A percentile compares a stretch with the other conserved stretches of the same genome.
Evolutionary conservation across 2,113 vertebrate genomes (phyloP).

Genomic region (Himantopus leucocephalus): DNA sequence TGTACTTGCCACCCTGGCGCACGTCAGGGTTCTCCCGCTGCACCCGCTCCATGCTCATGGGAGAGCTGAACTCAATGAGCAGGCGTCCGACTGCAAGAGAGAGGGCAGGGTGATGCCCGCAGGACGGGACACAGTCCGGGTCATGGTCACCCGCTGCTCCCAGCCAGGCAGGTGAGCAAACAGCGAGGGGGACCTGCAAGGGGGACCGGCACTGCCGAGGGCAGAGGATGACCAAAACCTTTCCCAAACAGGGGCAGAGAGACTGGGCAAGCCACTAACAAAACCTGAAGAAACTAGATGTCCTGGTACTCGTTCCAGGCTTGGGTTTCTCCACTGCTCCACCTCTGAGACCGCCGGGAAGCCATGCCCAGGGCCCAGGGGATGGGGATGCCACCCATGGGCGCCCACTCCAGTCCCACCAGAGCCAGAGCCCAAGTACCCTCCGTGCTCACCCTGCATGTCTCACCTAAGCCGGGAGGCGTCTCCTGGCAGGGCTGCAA

Average conservation of each 20-base stretch:
- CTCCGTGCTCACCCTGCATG: rapidly evolving
- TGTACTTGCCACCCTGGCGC: conserved; percentile 90
- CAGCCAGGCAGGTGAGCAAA: neutral
- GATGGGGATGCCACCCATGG: neutral
- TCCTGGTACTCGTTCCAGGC: neutral
- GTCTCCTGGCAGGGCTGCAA: conserved; percentile 90
- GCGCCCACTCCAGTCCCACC: neutral
- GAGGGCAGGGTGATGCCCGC: neutral
- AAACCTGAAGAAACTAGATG: neutral
- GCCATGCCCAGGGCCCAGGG: neutral
- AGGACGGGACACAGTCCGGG: neutral
- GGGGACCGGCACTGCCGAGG: neutral
- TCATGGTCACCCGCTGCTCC: neutral
- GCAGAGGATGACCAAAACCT: neutral
- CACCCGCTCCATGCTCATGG: conserved; percentile 96
- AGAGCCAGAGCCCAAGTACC: neutral
- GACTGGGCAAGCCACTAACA: neutral
- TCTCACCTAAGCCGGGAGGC: conserved; percentile 90
- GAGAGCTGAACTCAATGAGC: conserved; percentile 96
- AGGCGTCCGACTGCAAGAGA: conserved; percentile 88
- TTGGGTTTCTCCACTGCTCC: neutral
- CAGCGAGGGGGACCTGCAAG: neutral
- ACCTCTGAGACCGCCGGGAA: neutral
- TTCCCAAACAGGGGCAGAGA: neutral
- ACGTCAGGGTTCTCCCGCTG: conserved; percentile 97